A percentile compares a stretch with the other conserved stretches of the same genome.
phyloP scores from a whole-genome alignment of 2,113 vertebrate genomes.

The Scatophagus argus region DNA sequence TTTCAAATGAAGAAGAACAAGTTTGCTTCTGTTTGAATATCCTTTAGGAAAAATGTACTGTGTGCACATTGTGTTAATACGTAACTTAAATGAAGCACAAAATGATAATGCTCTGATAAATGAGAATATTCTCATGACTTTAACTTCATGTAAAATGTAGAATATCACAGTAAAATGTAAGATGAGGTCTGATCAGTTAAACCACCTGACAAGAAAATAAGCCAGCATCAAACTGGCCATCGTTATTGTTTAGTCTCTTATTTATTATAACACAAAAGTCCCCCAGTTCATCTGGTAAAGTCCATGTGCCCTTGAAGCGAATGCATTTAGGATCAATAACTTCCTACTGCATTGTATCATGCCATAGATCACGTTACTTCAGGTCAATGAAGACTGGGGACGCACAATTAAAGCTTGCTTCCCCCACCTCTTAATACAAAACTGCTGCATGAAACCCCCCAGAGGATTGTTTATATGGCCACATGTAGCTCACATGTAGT shows the following conservation, averaged over 20 bases:
- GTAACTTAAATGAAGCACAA: too few relatives aligned
- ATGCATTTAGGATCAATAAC: slow-evolving; percentile 45
- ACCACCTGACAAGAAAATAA: too few relatives aligned
- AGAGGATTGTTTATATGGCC: slow-evolving; percentile 4
- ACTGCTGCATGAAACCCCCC: slow-evolving; percentile 19
- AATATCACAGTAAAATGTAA: not conserved
- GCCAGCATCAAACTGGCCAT: too few relatives aligned
- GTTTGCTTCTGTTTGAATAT: not conserved
- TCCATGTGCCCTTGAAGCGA: slow-evolving; percentile 20
- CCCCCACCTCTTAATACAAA: slow-evolving; percentile 12
- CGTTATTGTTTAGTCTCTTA: not conserved
- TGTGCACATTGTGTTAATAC: too few relatives aligned
- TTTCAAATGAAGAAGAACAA: not conserved
- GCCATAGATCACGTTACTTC: slow-evolving; percentile 51
- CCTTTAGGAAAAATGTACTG: not conserved
- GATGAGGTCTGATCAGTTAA: too few relatives aligned
- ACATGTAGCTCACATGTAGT: not conserved
- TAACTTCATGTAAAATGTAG: too few relatives aligned
- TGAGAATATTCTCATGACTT: too few relatives aligned
- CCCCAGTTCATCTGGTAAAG: not conserved
- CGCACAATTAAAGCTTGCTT: slow-evolving; percentile 2
- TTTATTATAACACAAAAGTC: not conserved
- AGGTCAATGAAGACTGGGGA: slow-evolving; percentile 35
- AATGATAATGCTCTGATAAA: too few relatives aligned
- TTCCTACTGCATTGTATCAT: slow-evolving; percentile 26